Evolutionary conservation across 2,113 vertebrate species (phyloP), one percentile per base, ranked within the genome.

Genomic region (Gambusia holbrooki): DNA sequence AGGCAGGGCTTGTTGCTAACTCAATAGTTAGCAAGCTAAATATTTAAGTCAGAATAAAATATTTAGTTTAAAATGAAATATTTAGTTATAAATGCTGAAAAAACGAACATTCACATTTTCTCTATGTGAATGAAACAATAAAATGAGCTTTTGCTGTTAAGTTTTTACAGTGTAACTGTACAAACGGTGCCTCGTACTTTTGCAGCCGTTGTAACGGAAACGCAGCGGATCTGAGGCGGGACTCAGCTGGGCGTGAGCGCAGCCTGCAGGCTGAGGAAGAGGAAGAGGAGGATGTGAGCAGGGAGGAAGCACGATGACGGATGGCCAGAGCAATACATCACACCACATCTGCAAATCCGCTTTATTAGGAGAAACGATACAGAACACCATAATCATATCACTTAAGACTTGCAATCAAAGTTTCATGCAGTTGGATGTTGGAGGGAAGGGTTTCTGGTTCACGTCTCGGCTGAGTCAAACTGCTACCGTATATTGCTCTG

Each of bases 281-380:
- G 65, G 32, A 71, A 71, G 73, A 85, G 73, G 71, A 85, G 48
- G 82, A 78, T 71, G 62, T 74, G 78, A 87, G 77, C 81, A 75
- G 79, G 45, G 67, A 32, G 69, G 66, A 68, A 67, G 74, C 67
- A 54, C 15, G 71, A 69, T 25, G 28, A 79, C n/a, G 66, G 85
- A 66, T 66, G 74, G 70, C 88, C 89, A 91, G 87, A 89, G 89
- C 87, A 89, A 87, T 90, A 92, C 89, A 88, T 91, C 85, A 90
- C 74, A 85, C 80, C 85, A 90, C 77, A 71, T 81, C 76, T 80
- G 84, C 68, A 90, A 84, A 90, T 83, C 69, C 83, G 84, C 83
- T 94, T 96, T 95, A 83, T 78, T 94, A 95, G 95, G 95, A 95
- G 93, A 93, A 95, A 95, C 95, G 76, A 85, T 77, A 83, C 95